Conservation (phyloP, 1,140 invertebrate genomes). For the Drosophila simulans region DNA sequence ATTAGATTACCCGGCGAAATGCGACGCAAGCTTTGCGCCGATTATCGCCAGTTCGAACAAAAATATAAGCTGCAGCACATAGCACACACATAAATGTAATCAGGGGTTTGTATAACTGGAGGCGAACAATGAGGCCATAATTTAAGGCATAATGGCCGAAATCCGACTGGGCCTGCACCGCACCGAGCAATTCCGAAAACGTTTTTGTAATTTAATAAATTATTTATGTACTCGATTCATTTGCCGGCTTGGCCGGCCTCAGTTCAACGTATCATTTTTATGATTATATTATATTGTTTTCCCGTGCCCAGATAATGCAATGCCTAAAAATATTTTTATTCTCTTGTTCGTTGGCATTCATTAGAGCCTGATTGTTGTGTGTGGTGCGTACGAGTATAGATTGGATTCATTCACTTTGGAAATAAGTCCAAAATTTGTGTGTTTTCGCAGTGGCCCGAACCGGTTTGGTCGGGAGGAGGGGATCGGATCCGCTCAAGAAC, state of each 20-base stretch:
- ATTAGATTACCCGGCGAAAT: conserved; percentile 72
- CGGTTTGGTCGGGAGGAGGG: conserved; percentile 35
- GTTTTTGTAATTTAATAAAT: conserved; percentile 78
- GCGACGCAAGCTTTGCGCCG: conserved; percentile 56
- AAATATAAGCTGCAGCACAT: conserved; percentile 1
- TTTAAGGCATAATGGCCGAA: conserved; percentile 79
- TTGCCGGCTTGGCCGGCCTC: conserved; percentile 21
- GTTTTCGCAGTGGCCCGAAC: conserved; percentile 56
- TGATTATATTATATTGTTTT: conserved; percentile 56
- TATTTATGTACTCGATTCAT: conserved; percentile 78
- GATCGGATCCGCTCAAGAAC: conserved; percentile 60
- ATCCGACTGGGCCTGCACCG: conserved; percentile 35
- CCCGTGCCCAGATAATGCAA: conserved; percentile 43
- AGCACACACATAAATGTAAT: conserved; percentile 9
- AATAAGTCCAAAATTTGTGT: conserved; percentile 62
- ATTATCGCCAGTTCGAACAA: conserved; percentile 53
- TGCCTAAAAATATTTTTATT: conserved; percentile 55
- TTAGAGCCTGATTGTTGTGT: conserved; percentile 68
- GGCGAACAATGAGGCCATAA: conserved; percentile 76
- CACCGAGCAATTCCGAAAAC: conserved; percentile 61
- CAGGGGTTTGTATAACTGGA: conserved; percentile 42
- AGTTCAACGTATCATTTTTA: conserved; percentile 58
- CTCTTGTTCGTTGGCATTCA: conserved; percentile 63
- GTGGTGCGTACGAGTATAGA: conserved; percentile 50
- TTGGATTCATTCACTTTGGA: conserved; percentile 63